Evolutionary conservation across 2,113 vertebrate genomes (phyloP), one percentile per base, ranked within the genome.

Genomic region (Galbula dea): DNA sequence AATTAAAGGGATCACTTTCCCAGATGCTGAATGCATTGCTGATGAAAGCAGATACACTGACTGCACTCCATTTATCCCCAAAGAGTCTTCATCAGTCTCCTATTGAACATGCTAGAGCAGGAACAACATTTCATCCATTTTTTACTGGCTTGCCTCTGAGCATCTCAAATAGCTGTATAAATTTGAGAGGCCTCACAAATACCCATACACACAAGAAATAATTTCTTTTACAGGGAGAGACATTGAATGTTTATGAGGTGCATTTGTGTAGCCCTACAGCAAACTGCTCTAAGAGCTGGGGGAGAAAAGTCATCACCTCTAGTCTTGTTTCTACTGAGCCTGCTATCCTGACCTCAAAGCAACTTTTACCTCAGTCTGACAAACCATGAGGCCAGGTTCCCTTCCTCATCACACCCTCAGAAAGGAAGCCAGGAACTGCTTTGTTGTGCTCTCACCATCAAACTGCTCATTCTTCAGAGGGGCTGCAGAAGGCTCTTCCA

Each of bases 371-470:
- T 88, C 49, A 48, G 58, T 36, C 15, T 49, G 46, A 84, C 37
- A 68, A 91, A 55, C 10, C 18, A 3, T 2, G 10, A 83, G 14
- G 26, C 46, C 41, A 48, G 34, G 58, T 30, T 69, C 76, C 29
- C 78, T 74, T 76, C 34, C 51, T 66, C 62, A 84, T 66, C 41
- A 72, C 16, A 29, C 14, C 36, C 72, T 52, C n/a, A 71, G 71
- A 77, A 78, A 90, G n/a, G 19, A 82, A 89, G 81, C 10, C 43
- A 80, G 43, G 17, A 86, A 46, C 37, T 80, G 55, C 61, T 94
- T 34, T 77, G 66, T 22, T 75, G 43, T 43, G 80, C 57, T 89
- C 97, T 94, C 98, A 99, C 99, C 99, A 85, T 99, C 97, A 97
- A 99, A 99, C 66, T 58, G 98, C 82, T 94, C 94, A 80, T 97